Percentiles rank a stretch among this genome's conserved stretches.
These are phyloP conservation scores for Oithona nana DNA, from an alignment of 2,888 invertebrate genomes.

Conservation along the genomic window DNA sequence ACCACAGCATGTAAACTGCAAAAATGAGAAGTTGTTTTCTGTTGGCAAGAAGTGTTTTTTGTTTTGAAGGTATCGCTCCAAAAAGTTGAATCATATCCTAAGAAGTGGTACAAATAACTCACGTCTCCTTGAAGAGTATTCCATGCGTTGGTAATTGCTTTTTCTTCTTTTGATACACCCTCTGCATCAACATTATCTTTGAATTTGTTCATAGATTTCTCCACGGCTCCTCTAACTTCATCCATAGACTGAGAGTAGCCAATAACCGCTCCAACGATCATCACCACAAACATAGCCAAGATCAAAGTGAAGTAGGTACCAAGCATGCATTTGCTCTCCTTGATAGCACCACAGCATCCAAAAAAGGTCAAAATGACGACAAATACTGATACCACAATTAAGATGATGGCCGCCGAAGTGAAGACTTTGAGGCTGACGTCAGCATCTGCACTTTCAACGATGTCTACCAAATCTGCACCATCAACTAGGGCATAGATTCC, in stretches of 20 bases:
- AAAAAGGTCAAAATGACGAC: constrained; percentile 1
- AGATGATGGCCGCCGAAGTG: constrained; percentile 1
- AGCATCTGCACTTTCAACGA: background rate
- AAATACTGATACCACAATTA: constrained; percentile 1
- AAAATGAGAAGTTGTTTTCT: no score
- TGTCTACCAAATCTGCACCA: background rate
- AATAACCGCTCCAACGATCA: constrained; percentile 8
- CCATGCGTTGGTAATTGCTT: background rate
- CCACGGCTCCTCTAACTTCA: background rate
- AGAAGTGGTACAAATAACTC: background rate
- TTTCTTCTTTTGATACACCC: background rate
- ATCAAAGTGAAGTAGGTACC: background rate
- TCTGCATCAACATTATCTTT: background rate
- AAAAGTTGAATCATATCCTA: background rate
- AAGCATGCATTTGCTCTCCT: constrained; percentile 8
- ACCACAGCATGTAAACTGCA: background rate
- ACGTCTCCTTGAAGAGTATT: background rate
- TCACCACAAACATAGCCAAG: constrained; percentile 1
- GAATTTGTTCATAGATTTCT: background rate
- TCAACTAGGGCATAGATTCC: background rate
- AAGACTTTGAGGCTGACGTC: background rate
- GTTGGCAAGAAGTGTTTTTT: no score
- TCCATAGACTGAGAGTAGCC: background rate
- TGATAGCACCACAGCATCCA: constrained; percentile 13
- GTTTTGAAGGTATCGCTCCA: background rate